These are phyloP conservation scores for Diprion similis DNA, from an alignment of 1,140 invertebrate genomes.

Conservation along the genomic window DNA sequence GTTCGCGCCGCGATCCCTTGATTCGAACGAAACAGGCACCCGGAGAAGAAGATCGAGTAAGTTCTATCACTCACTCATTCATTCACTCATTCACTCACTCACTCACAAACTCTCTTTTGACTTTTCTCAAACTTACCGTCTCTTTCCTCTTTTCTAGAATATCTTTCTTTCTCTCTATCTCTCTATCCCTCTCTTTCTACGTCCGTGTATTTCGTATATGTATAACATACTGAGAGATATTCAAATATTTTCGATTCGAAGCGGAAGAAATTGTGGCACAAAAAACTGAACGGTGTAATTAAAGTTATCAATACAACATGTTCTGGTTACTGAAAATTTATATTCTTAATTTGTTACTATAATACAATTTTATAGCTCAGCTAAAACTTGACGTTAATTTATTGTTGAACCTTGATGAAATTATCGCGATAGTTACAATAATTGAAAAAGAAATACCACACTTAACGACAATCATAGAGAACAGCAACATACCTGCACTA, in stretches of 20 bases:
- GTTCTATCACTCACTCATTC: slow-evolving; percentile 32
- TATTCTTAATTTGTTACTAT: no score
- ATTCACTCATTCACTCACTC: slow-evolving; percentile 21
- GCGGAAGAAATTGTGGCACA: background rate
- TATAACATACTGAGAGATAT: slow-evolving; percentile 28
- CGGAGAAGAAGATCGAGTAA: slow-evolving; percentile 63
- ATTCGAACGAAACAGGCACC: slow-evolving; percentile 51
- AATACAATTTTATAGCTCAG: no score
- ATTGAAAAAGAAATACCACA: no score
- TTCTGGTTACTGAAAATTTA: no score
- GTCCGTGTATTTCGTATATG: slow-evolving; percentile 28
- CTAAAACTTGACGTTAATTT: no score
- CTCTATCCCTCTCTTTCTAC: slow-evolving; percentile 23
- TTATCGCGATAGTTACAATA: no score
- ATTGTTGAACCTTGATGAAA: no score
- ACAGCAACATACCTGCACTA: no score
- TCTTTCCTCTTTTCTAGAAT: slow-evolving; percentile 10
- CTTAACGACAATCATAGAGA: no score
- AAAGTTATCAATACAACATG: no score
- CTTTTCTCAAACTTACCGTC: slow-evolving; percentile 24
- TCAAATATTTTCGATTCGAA: slow-evolving; percentile 22
- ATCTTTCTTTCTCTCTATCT: background rate
- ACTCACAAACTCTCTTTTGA: slow-evolving; percentile 13
- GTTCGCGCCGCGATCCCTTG: slow-evolving; percentile 3
- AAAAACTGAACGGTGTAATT: no score